These are phyloP conservation scores for Caenorhabditis doughertyi DNA, from an alignment of 2,888 invertebrate species.

Conservation along the genomic window DNA sequence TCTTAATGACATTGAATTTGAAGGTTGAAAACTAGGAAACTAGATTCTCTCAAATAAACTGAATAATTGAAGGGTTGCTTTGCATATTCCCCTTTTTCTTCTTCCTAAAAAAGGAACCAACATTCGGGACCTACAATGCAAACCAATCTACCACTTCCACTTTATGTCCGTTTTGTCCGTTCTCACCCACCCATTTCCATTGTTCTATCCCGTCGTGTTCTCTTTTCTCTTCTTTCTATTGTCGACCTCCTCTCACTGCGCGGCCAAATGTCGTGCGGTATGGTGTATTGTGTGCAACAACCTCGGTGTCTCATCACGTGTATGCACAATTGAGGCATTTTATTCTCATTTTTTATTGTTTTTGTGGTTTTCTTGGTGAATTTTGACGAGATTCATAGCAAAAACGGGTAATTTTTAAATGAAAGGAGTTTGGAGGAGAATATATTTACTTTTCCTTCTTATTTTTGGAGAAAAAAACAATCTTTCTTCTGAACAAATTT, in stretches of 20 bases:
- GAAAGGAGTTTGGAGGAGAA: too few species aligned
- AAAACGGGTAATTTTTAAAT: too few species aligned
- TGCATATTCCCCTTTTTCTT: not conserved
- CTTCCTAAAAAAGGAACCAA: not conserved
- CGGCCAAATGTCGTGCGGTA: conserved; percentile 31
- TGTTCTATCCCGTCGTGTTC: conserved; percentile 3
- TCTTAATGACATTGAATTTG: conserved; percentile 25
- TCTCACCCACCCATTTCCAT: conserved; percentile 12
- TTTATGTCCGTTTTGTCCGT: conserved; percentile 7
- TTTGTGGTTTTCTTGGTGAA: conserved; percentile 2
- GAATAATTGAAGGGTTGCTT: not conserved
- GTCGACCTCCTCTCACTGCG: not conserved
- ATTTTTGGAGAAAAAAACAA: too few species aligned
- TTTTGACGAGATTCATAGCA: too few species aligned
- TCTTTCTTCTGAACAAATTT: too few species aligned
- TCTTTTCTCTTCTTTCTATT: not conserved
- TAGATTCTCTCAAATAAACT: not conserved
- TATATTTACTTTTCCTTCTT: too few species aligned
- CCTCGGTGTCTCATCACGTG: not conserved
- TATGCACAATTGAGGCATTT: conserved; percentile 9
- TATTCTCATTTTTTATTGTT: not conserved
- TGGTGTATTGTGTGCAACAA: conserved; percentile 29
- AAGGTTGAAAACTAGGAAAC: conserved; percentile 24
- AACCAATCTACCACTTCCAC: conserved; percentile 2
- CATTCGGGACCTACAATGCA: conserved; percentile 3